Evolutionary conservation across 2,797 vertebrate genomes (phyloP).

Genomic region (Enteromius argenteus): DNA sequence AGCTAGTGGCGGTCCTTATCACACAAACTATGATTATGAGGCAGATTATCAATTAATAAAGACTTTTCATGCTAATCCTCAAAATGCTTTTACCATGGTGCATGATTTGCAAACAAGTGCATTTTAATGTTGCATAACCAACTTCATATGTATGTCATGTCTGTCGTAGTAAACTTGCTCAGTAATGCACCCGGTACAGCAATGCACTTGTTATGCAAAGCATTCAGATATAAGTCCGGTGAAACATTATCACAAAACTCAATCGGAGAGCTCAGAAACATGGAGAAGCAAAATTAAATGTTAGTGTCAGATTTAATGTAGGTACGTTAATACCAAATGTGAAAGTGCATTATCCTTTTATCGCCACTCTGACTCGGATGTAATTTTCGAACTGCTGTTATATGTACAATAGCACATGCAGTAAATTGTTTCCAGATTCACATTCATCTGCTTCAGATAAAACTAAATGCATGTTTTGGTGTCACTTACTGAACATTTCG

Average conservation of each 20-base stretch:
- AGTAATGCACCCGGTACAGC: neutral
- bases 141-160: neutral
- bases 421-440: neutral
- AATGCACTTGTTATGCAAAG: neutral
- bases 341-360: neutral
- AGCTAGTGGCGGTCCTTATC: neutral
- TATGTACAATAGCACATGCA: neutral
- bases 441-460: neutral
- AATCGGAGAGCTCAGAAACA: neutral
- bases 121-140: neutral
- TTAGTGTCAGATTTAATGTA: neutral
- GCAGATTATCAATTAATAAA: neutral
- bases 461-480: neutral
- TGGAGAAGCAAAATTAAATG: neutral
- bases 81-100: neutral
- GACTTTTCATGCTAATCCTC: neutral
- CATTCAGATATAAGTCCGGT: neutral
- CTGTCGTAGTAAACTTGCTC: neutral
- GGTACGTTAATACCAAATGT: neutral
- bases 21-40: neutral
- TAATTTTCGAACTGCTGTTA: neutral
- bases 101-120: neutral
- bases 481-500: neutral
- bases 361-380: neutral
- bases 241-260: neutral